Evolutionary conservation across 1,140 invertebrate species (phyloP).

Genomic region (Achatina immaculata): DNA sequence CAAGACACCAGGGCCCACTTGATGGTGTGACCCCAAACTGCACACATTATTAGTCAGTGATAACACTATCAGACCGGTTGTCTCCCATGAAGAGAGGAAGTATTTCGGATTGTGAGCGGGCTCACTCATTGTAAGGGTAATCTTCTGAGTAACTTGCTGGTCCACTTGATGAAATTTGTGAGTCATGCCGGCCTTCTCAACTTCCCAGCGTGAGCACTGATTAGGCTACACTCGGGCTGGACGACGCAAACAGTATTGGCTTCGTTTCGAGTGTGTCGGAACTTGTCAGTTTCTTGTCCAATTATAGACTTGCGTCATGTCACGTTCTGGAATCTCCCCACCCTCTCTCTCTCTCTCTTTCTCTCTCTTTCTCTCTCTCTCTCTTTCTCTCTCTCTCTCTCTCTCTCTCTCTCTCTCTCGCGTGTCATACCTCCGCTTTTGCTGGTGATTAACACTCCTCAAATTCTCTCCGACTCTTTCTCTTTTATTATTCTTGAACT

Average conservation of each 20-base stretch:
- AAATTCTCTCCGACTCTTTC: too few relatives aligned
- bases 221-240: neutral
- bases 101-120: neutral
- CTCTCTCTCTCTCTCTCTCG: too few relatives aligned
- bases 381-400: too few relatives aligned
- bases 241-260: neutral
- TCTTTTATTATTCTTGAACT: too few relatives aligned
- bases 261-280: neutral
- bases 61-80: neutral
- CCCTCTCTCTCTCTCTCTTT: too few relatives aligned
- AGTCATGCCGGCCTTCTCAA: neutral
- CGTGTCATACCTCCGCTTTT: too few relatives aligned
- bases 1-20: neutral
- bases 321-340: too few relatives aligned
- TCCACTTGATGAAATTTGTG: neutral
- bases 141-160: neutral
- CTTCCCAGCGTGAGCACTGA: slow-evolving; percentile 1
- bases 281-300: neutral
- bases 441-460: too few relatives aligned
- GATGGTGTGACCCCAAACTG: neutral
- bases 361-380: too few relatives aligned
- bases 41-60: neutral
- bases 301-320: neutral
- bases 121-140: neutral
- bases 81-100: neutral